A percentile compares a stretch with the other conserved stretches of the same genome.
These are phyloP conservation scores for Drosophila sordidapex DNA, from an alignment of 2,888 invertebrate species.

Conservation along the genomic window DNA sequence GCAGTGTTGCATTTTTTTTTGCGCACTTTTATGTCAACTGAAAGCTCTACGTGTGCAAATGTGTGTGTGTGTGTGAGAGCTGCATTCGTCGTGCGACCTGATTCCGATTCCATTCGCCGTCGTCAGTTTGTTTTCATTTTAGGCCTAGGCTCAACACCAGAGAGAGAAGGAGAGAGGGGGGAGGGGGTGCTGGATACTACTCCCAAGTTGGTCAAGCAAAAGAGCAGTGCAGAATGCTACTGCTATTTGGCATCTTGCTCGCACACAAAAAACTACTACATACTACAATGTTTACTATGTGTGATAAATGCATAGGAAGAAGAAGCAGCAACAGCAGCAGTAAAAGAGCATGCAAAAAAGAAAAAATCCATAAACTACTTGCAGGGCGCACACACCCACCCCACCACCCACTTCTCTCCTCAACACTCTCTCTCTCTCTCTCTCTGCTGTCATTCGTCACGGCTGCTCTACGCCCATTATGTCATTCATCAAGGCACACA, in stretches of 20 bases:
- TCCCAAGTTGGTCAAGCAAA: slow-evolving; percentile 49
- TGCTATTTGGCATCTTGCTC: slow-evolving; percentile 29
- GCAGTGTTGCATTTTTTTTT: slow-evolving; percentile 51
- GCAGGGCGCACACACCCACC: slow-evolving; percentile 22
- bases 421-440: slow-evolving; percentile 7
- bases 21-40: slow-evolving; percentile 60
- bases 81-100: slow-evolving; percentile 66
- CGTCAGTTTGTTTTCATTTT: slow-evolving; percentile 55
- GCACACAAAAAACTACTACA: slow-evolving; percentile 63
- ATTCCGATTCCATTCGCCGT: slow-evolving; percentile 61
- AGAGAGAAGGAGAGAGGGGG: neutral
- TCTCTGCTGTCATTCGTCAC: slow-evolving; percentile 25
- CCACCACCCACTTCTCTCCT: neutral
- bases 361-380: slow-evolving; percentile 79
- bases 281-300: slow-evolving; percentile 79
- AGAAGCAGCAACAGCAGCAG: slow-evolving; percentile 2
- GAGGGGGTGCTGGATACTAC: neutral
- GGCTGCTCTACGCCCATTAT: slow-evolving; percentile 66
- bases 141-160: slow-evolving; percentile 39
- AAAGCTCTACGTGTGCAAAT: slow-evolving; percentile 37
- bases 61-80: slow-evolving; percentile 29
- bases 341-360: slow-evolving; percentile 48
- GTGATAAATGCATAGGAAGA: slow-evolving; percentile 53
- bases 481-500: slow-evolving; percentile 69
- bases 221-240: slow-evolving; percentile 10